A percentile compares a stretch with the other conserved stretches of the same genome.
Evolutionary conservation across 2,888 invertebrate species (phyloP).

Genomic region (Hirtodrosophila trivittata): DNA sequence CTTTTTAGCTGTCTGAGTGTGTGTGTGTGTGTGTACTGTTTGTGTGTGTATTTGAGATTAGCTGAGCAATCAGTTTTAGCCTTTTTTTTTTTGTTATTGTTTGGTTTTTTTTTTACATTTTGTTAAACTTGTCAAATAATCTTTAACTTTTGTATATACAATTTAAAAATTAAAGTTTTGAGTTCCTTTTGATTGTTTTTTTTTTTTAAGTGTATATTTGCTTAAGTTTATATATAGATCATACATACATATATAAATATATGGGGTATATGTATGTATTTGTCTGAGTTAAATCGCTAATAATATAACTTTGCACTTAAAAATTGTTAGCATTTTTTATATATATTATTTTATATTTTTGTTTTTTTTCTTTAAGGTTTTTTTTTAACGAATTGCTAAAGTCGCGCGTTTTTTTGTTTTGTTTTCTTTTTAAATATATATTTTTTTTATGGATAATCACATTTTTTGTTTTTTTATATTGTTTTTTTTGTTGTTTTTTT

Average conservation of each 20-base stretch:
- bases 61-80: conserved; percentile 35
- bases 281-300: conserved; percentile 37
- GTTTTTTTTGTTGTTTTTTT: conserved; percentile 27
- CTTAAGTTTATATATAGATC: not conserved
- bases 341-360: conserved; percentile 21
- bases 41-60: conserved; percentile 18
- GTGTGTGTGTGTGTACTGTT: conserved; percentile 12
- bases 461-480: conserved; percentile 42
- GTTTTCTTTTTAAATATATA: conserved; percentile 9
- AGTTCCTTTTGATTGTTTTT: conserved; percentile 20
- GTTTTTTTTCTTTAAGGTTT: conserved; percentile 24
- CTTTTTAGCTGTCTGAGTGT: conserved; percentile 2
- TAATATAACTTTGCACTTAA: conserved; percentile 67
- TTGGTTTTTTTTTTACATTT: conserved; percentile 16
- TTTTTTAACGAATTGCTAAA: conserved; percentile 47
- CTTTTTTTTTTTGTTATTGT: conserved; percentile 5
- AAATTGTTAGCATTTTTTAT: conserved; percentile 59
- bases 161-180: conserved; percentile 18
- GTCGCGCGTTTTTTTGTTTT: conserved; percentile 25
- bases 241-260: not conserved
- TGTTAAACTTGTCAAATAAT: not conserved
- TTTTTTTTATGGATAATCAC: conserved; percentile 41
- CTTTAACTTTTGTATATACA: conserved; percentile 3
- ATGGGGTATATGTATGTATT: not conserved
- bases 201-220: conserved; percentile 21